phyloP scores from a whole-genome alignment of 2,113 vertebrate genomes.

The Neoarius graeffei region DNA sequence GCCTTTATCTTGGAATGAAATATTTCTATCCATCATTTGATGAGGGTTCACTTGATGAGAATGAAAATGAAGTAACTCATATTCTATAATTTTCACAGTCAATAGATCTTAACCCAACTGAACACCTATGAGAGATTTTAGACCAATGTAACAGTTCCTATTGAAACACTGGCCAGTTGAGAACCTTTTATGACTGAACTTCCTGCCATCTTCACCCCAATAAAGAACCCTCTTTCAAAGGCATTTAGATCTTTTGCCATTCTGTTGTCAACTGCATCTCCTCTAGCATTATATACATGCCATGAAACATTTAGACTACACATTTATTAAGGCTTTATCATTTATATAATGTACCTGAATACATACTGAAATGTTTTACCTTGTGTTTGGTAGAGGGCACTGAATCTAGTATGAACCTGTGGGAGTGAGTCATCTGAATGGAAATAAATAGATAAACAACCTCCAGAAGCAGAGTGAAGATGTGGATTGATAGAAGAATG shows the following conservation, averaged over 20 bases:
- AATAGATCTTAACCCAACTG: neutral
- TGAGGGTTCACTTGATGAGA: neutral
- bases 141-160: neutral
- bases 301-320: neutral
- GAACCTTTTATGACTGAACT: neutral
- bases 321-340: neutral
- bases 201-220: neutral
- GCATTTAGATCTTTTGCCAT: neutral
- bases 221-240: neutral
- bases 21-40: neutral
- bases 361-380: neutral
- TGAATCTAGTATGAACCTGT: conserved; percentile 15
- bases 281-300: neutral
- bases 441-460: conserved; percentile 20
- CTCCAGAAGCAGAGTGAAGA: conserved; percentile 7
- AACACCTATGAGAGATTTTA: neutral
- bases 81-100: neutral
- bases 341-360: neutral
- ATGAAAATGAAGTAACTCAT: neutral
- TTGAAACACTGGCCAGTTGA: neutral
- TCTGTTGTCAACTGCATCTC: neutral
- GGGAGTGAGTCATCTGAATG: conserved; percentile 4
- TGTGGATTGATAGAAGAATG: conserved; percentile 12
- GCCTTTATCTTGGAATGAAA: neutral
- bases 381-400: neutral